Conservation (phyloP, 1,140 invertebrate genomes). For the Luehdorfia chinensis region DNA sequence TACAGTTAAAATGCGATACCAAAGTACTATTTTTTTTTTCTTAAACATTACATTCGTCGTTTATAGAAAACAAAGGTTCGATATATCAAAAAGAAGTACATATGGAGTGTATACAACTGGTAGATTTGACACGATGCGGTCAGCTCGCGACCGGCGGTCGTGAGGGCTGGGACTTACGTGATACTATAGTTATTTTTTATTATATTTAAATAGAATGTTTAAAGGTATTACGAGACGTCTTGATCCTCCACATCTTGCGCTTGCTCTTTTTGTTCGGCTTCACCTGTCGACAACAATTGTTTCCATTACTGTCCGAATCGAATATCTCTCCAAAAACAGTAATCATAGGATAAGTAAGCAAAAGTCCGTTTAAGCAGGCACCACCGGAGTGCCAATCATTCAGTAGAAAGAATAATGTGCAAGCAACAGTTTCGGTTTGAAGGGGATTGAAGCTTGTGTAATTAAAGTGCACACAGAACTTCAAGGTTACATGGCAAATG, state of each 20-base stretch:
- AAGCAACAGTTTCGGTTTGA: too few relatives aligned
- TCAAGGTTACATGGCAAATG: too few relatives aligned
- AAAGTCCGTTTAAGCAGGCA: too few relatives aligned
- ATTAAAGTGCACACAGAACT: too few relatives aligned
- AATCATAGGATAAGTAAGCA: too few relatives aligned
- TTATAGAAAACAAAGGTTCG: slow-evolving; percentile 53
- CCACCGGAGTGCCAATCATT: too few relatives aligned
- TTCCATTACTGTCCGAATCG: too few relatives aligned
- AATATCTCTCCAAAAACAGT: too few relatives aligned
- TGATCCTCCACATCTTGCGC: slow-evolving; percentile 95
- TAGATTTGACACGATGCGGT: slow-evolving; percentile 9
- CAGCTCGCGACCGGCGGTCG: slow-evolving; percentile 25
- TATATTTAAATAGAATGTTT: slow-evolving; percentile 55
- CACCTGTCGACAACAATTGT: slow-evolving; percentile 80
- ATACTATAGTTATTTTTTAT: slow-evolving; percentile 72
- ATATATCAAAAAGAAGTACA: slow-evolving; percentile 65
- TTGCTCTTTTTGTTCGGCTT: slow-evolving; percentile 91
- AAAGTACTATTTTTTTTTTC: slow-evolving; percentile 51
- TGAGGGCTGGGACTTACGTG: slow-evolving; percentile 63
- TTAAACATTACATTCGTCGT: slow-evolving; percentile 56
- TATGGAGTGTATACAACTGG: slow-evolving; percentile 24
- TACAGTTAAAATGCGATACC: slow-evolving; percentile 68
- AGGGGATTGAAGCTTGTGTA: too few relatives aligned
- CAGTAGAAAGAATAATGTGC: too few relatives aligned
- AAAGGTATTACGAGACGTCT: slow-evolving; percentile 90